Percentiles rank a stretch among this genome's conserved stretches.
Evolutionary conservation across 2,797 vertebrate species (phyloP).

Genomic region (Bradypodion pumilum): DNA sequence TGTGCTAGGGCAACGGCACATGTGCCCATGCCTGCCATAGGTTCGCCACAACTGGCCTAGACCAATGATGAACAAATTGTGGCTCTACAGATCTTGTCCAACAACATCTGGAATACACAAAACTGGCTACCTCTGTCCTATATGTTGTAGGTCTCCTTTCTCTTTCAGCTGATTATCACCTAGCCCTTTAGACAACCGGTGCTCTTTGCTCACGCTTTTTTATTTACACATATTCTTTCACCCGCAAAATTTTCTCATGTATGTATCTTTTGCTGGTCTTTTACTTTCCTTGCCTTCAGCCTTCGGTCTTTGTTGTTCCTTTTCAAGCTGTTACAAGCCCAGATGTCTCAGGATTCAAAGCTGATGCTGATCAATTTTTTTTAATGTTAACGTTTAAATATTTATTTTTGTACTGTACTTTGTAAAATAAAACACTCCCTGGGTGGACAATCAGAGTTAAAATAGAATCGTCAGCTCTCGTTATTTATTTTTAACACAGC

Average conservation of each 20-base stretch:
- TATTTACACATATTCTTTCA: slow-evolving; percentile 33
- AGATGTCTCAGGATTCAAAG: slow-evolving; percentile 76
- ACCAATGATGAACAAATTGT: background rate
- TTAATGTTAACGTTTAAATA: slow-evolving; percentile 70
- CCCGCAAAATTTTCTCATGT: slow-evolving; percentile 20
- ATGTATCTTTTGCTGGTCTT: slow-evolving; percentile 18
- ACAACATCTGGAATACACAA: too few species aligned
- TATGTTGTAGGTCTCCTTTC: slow-evolving; percentile 9
- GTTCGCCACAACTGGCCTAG: background rate
- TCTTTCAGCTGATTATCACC: slow-evolving; percentile 17
- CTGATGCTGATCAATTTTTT: slow-evolving; percentile 64
- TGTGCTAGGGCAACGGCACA: too few species aligned
- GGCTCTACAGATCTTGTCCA: background rate
- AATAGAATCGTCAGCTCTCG: slow-evolving; percentile 14
- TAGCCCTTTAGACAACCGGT: slow-evolving; percentile 20
- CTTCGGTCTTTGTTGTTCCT: slow-evolving; percentile 59
- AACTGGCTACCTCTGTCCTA: background rate
- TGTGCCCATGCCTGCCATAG: too few species aligned
- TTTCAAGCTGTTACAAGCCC: slow-evolving; percentile 77
- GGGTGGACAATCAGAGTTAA: background rate
- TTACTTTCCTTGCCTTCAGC: background rate
- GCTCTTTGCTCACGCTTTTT: slow-evolving; percentile 51
- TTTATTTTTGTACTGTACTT: slow-evolving; percentile 75
- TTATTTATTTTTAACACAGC: background rate
- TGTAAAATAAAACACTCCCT: slow-evolving; percentile 32